These are phyloP conservation scores for Ochotona curzoniae DNA, from an alignment of 2,113 vertebrate genomes.

Conservation along the genomic window DNA sequence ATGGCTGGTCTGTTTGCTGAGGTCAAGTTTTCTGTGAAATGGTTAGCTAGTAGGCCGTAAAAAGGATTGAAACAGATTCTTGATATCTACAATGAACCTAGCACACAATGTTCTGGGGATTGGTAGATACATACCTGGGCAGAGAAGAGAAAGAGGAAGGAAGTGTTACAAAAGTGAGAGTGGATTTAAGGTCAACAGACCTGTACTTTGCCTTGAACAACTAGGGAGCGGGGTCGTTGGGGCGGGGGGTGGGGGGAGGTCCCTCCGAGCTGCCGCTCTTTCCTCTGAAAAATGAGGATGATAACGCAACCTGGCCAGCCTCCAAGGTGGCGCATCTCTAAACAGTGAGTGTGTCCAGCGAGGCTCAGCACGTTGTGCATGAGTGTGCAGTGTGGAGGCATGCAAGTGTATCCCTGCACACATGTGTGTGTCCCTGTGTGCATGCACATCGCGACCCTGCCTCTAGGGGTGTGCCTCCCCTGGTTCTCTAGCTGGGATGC, in stretches of 20 bases:
- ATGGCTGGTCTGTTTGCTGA: not conserved
- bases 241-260: not conserved
- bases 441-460: rapidly evolving
- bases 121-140: not conserved
- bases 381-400: rapidly evolving
- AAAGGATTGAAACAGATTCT: not conserved
- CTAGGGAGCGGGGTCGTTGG: too few relatives aligned
- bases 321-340: rapidly evolving
- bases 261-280: not conserved
- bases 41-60: not conserved
- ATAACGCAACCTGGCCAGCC: too few relatives aligned
- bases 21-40: not conserved
- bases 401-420: rapidly evolving
- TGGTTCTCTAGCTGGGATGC: too few relatives aligned
- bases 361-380: rapidly evolving
- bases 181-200: not conserved
- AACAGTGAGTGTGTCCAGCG: rapidly evolving
- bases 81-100: rapidly evolving
- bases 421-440: rapidly evolving
- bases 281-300: not conserved
- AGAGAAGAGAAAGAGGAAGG: not conserved
- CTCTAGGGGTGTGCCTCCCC: rapidly evolving
- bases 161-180: not conserved
- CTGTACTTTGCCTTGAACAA: rapidly evolving
- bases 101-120: too few relatives aligned